These are phyloP conservation scores for Graphium colonna DNA, from an alignment of 2,888 invertebrate species.

Conservation along the genomic window DNA sequence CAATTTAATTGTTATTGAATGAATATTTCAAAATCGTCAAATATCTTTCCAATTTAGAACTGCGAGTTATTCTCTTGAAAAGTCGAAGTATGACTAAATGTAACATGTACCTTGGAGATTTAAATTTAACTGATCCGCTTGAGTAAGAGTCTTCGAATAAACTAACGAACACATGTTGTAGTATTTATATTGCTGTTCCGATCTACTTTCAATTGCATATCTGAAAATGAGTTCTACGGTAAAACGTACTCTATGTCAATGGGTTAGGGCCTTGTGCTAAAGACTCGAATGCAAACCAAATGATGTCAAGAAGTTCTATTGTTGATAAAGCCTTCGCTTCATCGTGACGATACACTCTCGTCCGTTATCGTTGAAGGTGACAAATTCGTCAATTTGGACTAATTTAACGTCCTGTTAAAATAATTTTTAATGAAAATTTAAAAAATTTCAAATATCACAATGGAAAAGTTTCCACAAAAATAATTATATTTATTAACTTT, in stretches of 20 bases:
- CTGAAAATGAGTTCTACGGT: not conserved
- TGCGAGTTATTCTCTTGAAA: too few species aligned
- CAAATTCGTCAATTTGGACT: not conserved
- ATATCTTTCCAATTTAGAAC: too few species aligned
- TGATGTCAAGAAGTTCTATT: constrained; percentile 1
- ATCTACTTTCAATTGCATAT: constrained; percentile 27
- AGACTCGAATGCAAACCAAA: not conserved
- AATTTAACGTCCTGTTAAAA: too few species aligned
- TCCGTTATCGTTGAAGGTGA: not conserved
- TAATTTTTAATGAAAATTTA: too few species aligned
- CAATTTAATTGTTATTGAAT: too few species aligned
- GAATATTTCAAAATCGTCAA: too few species aligned
- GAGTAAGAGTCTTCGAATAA: constrained; percentile 44
- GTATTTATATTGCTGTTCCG: constrained; percentile 53
- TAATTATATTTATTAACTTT: too few species aligned
- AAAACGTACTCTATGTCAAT: not conserved
- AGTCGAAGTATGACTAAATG: too few species aligned
- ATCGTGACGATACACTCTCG: not conserved
- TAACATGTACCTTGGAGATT: constrained; percentile 28
- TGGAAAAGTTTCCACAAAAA: too few species aligned
- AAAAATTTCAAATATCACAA: too few species aligned
- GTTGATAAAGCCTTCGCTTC: constrained; percentile 1
- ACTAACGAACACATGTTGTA: constrained; percentile 38
- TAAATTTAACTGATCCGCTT: constrained; percentile 32
- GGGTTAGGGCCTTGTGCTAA: not conserved